These are phyloP conservation scores for Smithornis capensis DNA, from an alignment of 2,113 vertebrate genomes.

Conservation along the genomic window DNA sequence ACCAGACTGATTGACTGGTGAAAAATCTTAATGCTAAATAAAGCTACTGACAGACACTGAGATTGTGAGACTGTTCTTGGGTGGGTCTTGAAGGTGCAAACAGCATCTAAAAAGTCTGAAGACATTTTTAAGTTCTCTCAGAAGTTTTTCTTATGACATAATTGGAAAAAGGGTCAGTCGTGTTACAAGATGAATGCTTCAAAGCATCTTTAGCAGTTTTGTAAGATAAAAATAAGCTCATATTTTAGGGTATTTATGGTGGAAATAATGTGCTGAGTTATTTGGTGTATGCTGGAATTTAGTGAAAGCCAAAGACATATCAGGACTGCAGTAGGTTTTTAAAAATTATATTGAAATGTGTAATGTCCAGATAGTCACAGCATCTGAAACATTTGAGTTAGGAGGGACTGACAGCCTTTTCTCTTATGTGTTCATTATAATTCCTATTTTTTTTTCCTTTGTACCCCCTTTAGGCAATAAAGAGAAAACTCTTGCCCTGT, in stretches of 20 bases:
- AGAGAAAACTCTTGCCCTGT: background rate
- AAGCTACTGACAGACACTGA: background rate
- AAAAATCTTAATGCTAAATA: constrained; percentile 27
- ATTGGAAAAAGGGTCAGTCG: background rate
- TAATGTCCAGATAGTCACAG: background rate
- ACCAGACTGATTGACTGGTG: constrained; percentile 20
- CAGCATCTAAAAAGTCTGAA: background rate
- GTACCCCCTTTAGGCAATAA: background rate
- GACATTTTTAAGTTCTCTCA: background rate
- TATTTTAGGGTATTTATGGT: background rate
- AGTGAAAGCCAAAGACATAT: background rate
- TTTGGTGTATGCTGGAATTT: background rate
- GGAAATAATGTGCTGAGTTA: background rate
- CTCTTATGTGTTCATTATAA: background rate
- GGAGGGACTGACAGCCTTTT: background rate
- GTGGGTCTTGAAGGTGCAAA: background rate
- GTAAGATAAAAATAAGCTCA: background rate
- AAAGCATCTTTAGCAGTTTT: background rate
- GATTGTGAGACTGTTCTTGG: background rate
- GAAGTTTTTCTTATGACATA: background rate
- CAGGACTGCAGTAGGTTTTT: background rate
- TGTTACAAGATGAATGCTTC: background rate
- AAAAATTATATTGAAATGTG: background rate
- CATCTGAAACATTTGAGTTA: background rate
- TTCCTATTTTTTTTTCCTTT: background rate